Conservation (phyloP, 2,888 invertebrate species). For the Epistrophe grossulariae region DNA sequence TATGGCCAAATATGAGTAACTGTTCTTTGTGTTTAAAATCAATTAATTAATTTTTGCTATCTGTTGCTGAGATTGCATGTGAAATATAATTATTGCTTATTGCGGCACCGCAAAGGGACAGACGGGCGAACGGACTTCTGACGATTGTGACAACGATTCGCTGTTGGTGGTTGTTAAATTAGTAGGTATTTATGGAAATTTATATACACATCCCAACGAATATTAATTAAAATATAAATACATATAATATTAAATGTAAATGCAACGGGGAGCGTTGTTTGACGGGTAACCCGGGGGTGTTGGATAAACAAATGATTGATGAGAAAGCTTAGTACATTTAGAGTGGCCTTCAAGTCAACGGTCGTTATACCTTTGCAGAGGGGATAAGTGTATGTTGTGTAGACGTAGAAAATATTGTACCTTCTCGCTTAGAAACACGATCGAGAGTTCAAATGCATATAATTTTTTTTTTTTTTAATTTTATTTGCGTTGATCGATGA, state of each 20-base stretch:
- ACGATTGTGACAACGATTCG: conserved; percentile 3
- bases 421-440: conserved; percentile 63
- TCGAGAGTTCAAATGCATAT: conserved; percentile 45
- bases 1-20: conserved; percentile 55
- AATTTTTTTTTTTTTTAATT: conserved; percentile 11
- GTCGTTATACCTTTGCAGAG: conserved; percentile 51
- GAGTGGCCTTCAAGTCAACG: conserved; percentile 70
- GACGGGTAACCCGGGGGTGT: conserved; percentile 24
- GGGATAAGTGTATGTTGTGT: not conserved
- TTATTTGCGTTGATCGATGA: conserved; percentile 37
- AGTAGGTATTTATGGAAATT: conserved; percentile 34
- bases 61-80: conserved; percentile 66
- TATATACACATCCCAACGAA: conserved; percentile 53
- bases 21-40: conserved; percentile 67
- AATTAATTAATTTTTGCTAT: conserved; percentile 71
- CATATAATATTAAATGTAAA: conserved; percentile 52
- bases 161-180: conserved; percentile 31
- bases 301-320: conserved; percentile 69
- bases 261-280: conserved; percentile 47
- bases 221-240: conserved; percentile 66
- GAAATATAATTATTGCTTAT: conserved; percentile 30
- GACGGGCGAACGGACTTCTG: not conserved
- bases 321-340: conserved; percentile 70
- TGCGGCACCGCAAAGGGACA: not conserved
- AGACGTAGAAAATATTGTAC: conserved; percentile 4